Percentiles rank a stretch among this genome's conserved stretches.
phyloP scores from a whole-genome alignment of 2,797 vertebrate genomes.

The Ispidina lecontei region DNA sequence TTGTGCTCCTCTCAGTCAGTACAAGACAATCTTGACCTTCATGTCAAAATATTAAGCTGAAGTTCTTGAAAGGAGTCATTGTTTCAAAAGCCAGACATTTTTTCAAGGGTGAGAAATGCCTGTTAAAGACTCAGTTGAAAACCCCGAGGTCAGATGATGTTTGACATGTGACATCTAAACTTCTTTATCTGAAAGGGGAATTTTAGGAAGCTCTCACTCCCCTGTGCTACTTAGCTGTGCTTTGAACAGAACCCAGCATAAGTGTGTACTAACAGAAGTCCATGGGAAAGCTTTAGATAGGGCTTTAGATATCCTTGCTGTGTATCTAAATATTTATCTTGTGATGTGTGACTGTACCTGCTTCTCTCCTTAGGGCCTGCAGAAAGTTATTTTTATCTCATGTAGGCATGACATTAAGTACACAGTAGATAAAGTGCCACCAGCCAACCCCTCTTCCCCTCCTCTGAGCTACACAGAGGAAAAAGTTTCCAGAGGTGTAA shows the following conservation, averaged over 20 bases:
- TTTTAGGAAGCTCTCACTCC: conserved; percentile 12
- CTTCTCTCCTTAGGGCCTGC: neutral
- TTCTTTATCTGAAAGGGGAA: conserved; percentile 14
- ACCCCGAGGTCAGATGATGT: neutral
- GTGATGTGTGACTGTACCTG: neutral
- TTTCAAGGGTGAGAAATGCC: conserved; percentile 14
- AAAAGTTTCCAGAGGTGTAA: neutral
- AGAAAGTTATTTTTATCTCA: neutral
- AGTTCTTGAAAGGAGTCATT: conserved; percentile 33
- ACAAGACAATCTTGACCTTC: conserved; percentile 26
- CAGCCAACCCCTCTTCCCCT: neutral
- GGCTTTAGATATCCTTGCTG: neutral
- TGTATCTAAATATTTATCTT: conserved; percentile 22
- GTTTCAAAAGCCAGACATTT: conserved; percentile 32
- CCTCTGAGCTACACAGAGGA: neutral
- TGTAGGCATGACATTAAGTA: neutral
- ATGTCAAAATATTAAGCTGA: neutral
- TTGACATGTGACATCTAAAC: conserved; percentile 46
- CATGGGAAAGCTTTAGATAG: neutral
- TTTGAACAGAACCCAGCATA: conserved; percentile 1
- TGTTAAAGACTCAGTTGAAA: conserved; percentile 7
- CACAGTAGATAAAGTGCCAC: neutral
- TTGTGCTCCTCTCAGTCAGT: neutral
- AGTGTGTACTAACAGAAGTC: neutral
- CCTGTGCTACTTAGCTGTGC: neutral